Evolutionary conservation across 2,888 invertebrate genomes (phyloP).

Genomic region (Sarcophaga carnaria): DNA sequence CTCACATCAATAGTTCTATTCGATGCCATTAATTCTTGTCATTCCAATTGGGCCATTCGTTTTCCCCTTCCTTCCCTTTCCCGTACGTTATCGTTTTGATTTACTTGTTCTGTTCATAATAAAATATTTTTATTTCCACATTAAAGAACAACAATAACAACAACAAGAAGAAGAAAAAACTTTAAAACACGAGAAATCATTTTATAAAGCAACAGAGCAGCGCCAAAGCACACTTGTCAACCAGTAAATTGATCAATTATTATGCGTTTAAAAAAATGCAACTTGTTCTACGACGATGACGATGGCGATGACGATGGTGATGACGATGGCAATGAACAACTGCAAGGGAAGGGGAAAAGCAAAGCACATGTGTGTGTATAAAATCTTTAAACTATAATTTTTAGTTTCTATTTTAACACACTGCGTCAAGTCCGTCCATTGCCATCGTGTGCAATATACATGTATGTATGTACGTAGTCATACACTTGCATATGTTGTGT

Average conservation of each 20-base stretch:
- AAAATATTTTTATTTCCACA: slow-evolving; percentile 28
- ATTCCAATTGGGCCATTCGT: slow-evolving; percentile 16
- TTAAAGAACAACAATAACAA: slow-evolving; percentile 17
- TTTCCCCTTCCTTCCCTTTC: neutral
- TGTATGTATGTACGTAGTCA: too few relatives aligned
- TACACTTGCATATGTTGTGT: too few relatives aligned
- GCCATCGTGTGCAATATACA: neutral
- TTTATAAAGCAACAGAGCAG: slow-evolving; percentile 48
- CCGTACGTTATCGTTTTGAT: neutral
- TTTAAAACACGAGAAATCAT: slow-evolving; percentile 4
- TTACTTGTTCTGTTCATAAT: neutral
- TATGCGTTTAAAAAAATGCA: slow-evolving; percentile 77
- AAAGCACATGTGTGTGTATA: neutral
- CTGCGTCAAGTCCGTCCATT: slow-evolving; percentile 28
- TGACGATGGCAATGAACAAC: neutral
- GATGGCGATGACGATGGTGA: slow-evolving; percentile 2
- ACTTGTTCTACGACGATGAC: slow-evolving; percentile 62
- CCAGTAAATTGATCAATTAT: slow-evolving; percentile 81
- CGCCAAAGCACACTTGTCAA: slow-evolving; percentile 71
- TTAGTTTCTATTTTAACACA: slow-evolving; percentile 56
- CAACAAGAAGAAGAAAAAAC: neutral
- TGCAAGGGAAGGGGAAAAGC: neutral
- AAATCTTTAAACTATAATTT: slow-evolving; percentile 60
- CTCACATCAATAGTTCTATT: too few relatives aligned
- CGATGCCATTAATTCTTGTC: neutral